Evolutionary conservation across 2,113 vertebrate species (phyloP), one percentile per base, ranked within the genome.

Genomic region (Lepidothrix coronata): DNA sequence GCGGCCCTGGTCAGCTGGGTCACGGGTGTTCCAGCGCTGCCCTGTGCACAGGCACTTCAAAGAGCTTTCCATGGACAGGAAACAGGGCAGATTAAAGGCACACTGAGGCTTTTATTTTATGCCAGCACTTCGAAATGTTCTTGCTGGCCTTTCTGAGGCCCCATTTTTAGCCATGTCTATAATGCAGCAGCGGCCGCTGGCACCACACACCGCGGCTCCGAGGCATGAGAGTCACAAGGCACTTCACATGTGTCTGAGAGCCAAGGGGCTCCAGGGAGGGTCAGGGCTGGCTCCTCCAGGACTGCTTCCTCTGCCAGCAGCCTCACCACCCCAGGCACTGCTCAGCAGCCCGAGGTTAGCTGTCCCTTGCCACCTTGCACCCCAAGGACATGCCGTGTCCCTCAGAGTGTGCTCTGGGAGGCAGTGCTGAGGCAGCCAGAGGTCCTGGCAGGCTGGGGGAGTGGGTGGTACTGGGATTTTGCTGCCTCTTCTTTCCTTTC

Each of bases 81-180:
- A 93, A 30, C 39, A 66, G 59, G 79, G 72, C 66, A 91, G 43
- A 92, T 96, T 71, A 91, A 80, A 91, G 76, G 30, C 76, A 78
- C 61, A 37, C 27, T 44, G 72, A 87, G 44, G 77, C 85, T 95
- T 97, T 95, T 74, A 57, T 95, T 88, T 92, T 22, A 9, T 93
- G 83, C 83, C 61, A 91, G 76, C 51, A 33, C 63, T 89, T 81
- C 31, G 54, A 61, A 95, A 41, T 59, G 79, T 44, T 88, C 68
- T 93, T 14, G 19, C 18, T 74, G 79, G 43, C 43, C 33, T 90
- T 96, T 65, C 65, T 84, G 76, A 86, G 61, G 83, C 33, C 30
- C 8, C 6, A 0, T 37, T 94, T 90, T 84, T 77, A 86, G 41
- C 72, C 24, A 35, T 11, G 33, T 46, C 0, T 61, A 8, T 49